Evolutionary conservation across 2,797 vertebrate genomes (phyloP), one percentile per base, ranked within the genome.

Genomic region (Echiichthys vipera): DNA sequence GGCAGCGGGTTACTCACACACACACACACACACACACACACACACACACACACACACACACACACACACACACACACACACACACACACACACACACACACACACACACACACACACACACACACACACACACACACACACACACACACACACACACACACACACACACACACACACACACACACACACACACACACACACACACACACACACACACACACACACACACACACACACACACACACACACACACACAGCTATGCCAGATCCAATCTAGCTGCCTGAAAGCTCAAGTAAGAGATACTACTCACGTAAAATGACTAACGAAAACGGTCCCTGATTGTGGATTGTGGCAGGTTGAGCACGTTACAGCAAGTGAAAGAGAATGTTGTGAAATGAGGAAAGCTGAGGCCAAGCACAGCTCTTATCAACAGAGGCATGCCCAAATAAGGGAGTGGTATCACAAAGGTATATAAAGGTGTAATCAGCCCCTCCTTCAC

Each of bases 381-480:
- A 47, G 43, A 50, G 64, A 2, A 2, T 10, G 59, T 66, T 65
- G 74, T 56, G 74, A 84, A 88, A 81, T 74, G 80, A 70, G 70
- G 36, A 69, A 62, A 50, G 63, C 40, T 45, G 55, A 73, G 53
- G 49, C 82, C 64, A 62, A 57, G 69, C 29, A 24, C 65, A 58
- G 80, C 59, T 74, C 81, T 90, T 88, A 90, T 91, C 88, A 77
- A 50, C 62, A 58, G 65, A 74, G 84, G 27, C 80, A 65, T 77
- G 80, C 71, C 76, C 81, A 71, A 65, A 72, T 64, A 20, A 88
- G 85, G 89, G 90, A 91, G 90, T 91, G 90, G 85, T 79, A 84
- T 58, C 75, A 74, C 84, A 72, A 74, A 85, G 72, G 85, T 81
- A 74, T 80, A 80, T 64, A 77, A 39, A 81, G 77, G 70, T 86